Conservation (phyloP, 2,797 vertebrate genomes). For the Lutjanus argentimaculatus region DNA sequence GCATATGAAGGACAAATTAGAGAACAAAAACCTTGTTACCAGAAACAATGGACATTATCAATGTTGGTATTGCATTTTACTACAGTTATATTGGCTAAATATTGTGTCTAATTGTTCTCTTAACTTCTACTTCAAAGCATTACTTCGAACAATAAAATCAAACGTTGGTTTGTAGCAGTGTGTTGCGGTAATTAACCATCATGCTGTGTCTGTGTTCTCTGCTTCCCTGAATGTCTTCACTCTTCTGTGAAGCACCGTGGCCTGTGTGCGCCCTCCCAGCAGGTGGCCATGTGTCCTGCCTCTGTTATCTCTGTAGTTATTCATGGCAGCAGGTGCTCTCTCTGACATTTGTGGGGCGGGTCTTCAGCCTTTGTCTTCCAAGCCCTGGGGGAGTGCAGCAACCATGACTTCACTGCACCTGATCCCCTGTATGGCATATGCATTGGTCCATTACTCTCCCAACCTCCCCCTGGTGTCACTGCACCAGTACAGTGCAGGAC, state of each 20-base stretch:
- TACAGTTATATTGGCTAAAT: background rate
- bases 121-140: constrained; percentile 5
- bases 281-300: constrained; percentile 74
- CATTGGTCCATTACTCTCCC: constrained; percentile 70
- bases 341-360: constrained; percentile 81
- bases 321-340: constrained; percentile 80
- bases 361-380: constrained; percentile 80
- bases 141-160: constrained; percentile 7
- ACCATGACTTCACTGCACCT: constrained; percentile 76
- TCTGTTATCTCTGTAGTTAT: constrained; percentile 76
- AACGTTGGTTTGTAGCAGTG: constrained; percentile 25
- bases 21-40: background rate
- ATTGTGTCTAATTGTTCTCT: background rate
- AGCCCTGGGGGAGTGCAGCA: constrained; percentile 69
- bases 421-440: constrained; percentile 70
- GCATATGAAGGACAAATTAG: background rate
- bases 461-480: constrained; percentile 37
- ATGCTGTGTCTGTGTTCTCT: constrained; percentile 54
- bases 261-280: constrained; percentile 75
- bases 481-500: constrained; percentile 64
- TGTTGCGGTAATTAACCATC: constrained; percentile 61
- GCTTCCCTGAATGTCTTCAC: constrained; percentile 46
- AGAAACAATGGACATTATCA: background rate
- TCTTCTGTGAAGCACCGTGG: constrained; percentile 51
- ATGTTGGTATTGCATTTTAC: background rate